Conservation (phyloP, 2,113 vertebrate genomes). For the Melospiza georgiana region DNA sequence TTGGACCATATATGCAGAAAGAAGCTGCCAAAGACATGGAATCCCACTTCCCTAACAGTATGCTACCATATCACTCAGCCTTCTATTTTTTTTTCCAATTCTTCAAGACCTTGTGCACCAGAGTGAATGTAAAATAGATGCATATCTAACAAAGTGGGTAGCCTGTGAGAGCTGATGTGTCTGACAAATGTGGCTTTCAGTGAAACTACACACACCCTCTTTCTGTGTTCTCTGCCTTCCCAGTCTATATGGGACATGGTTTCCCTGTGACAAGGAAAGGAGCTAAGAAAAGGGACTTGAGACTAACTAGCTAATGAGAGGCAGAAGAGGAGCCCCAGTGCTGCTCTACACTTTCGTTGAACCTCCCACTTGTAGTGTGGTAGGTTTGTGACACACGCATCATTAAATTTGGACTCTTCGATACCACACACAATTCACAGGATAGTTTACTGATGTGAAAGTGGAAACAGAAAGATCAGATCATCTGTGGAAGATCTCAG, state of each 20-base stretch:
- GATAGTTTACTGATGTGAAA: not conserved
- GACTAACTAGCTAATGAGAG: not conserved
- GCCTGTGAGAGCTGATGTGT: not conserved
- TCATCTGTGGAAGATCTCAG: not conserved
- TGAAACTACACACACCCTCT: not conserved
- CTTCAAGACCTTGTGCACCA: not conserved
- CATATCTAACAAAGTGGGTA: not conserved
- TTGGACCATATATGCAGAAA: not conserved
- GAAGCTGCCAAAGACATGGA: not conserved
- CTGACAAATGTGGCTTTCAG: not conserved
- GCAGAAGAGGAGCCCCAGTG: not conserved
- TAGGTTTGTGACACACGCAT: not conserved
- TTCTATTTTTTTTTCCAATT: not conserved
- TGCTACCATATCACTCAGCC: not conserved
- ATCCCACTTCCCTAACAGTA: not conserved
- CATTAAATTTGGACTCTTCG: rapidly evolving
- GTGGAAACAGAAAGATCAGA: not conserved
- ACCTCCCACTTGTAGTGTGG: not conserved
- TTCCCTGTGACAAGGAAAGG: not conserved
- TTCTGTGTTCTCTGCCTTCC: not conserved
- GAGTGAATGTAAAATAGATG: not conserved
- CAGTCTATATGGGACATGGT: not conserved
- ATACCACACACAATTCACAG: not conserved
- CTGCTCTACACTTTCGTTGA: not conserved
- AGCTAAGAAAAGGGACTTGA: not conserved